phyloP scores from a whole-genome alignment of 2,113 vertebrate species.

The Megatriorchis doriae region DNA sequence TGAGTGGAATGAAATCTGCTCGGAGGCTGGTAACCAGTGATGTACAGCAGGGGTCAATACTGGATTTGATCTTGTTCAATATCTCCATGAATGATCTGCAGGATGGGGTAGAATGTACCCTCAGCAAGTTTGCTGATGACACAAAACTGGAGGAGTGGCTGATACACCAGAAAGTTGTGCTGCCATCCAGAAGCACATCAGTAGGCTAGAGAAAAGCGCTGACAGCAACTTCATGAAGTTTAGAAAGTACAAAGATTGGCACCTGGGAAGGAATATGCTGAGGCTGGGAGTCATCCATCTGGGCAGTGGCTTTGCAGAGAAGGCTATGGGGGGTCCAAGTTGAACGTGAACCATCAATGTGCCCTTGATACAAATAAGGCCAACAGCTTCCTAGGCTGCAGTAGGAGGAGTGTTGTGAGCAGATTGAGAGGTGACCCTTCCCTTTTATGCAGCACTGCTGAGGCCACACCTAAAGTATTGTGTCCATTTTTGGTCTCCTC shows the following conservation, averaged over 20 bases:
- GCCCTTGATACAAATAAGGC: neutral
- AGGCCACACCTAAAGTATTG: neutral
- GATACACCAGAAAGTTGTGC: neutral
- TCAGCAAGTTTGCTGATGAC: neutral
- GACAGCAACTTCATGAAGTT: neutral
- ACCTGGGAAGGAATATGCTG: neutral
- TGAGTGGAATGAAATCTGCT: neutral
- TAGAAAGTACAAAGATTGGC: neutral
- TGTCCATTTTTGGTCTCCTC: neutral
- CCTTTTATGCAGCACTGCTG: neutral
- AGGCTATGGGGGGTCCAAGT: neutral
- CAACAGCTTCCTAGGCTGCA: neutral
- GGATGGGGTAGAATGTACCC: neutral
- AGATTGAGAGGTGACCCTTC: neutral
- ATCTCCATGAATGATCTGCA: neutral
- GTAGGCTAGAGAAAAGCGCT: neutral
- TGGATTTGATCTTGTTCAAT: neutral
- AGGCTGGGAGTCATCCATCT: neutral
- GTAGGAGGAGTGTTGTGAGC: neutral
- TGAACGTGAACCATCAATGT: neutral
- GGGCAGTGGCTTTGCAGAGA: neutral
- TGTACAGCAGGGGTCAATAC: neutral
- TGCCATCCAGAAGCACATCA: neutral
- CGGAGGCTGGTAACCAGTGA: neutral
- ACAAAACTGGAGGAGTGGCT: neutral